Base-by-base conservation (phyloP, 2,797 vertebrate species). In the Sebastes cheni region DNA sequence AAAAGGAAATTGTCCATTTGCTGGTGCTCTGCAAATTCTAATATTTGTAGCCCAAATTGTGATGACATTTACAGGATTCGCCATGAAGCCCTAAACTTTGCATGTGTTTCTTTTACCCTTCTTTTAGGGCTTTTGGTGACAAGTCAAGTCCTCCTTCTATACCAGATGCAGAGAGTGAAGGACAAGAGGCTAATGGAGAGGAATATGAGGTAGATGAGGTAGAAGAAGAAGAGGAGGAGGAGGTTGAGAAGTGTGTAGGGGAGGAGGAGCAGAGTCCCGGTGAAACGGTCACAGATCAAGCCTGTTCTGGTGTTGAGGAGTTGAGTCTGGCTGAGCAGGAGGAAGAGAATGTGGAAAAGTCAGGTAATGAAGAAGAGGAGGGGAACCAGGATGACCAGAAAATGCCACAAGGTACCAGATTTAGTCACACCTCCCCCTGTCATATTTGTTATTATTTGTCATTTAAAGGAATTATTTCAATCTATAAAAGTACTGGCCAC, bases 91-190 rank as follows among this genome's bases (percentile, higher is more conserved):
- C 6, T 12, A 20, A 68, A 58, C 4, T 11, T 4, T 22, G 6
- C 22, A 20, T 2, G 1, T 58, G 1, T 56, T 18, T 70, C 22
- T 61, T 76, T 56, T 52, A 20, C 42, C 12, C 22, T 46, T 72
- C 73, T 89, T 29, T 77, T 79, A 98, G 99, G 99, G 96, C 94
- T 65, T 97, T 96, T 93, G 99, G 99, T 83, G 97, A 98, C 90
- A 99, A 97, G 90, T 97, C 97, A 60, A 83, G 36, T 86, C 97
- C 96, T 88, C 98, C 99, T 23, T 89, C 93, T 87, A 92, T 99
- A 83, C 89, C 92, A 16, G 93, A 96, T 61, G 52, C 73, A 66
- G 90, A 92, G 54, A 60, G 50, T 46, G 81, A 91, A 71, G 84
- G 80, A 84, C 86, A 81, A 39, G 84, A 20, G 11, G 80, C 91